Conservation (phyloP, 2,113 vertebrate genomes). For the Melanocharis versteri region DNA sequence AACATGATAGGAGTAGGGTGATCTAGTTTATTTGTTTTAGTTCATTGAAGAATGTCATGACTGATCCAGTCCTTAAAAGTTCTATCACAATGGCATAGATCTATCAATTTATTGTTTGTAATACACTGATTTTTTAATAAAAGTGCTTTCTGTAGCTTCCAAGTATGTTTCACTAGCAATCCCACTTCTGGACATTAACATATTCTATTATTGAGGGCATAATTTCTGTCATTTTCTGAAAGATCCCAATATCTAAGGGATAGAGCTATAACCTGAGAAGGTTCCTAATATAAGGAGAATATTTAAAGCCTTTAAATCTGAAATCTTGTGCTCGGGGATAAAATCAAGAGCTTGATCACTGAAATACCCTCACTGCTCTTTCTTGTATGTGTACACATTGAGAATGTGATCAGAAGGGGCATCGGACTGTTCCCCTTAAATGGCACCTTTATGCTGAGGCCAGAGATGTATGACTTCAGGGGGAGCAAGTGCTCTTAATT, state of each 20-base stretch:
- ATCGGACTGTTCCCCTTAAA: not conserved
- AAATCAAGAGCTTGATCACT: not conserved
- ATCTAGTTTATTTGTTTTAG: not conserved
- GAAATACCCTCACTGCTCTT: not conserved
- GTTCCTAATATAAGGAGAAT: not conserved
- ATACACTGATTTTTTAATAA: not conserved
- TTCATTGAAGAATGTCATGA: not conserved
- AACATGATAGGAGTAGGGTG: not conserved
- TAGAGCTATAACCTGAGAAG: not conserved
- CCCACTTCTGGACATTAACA: fast-evolving
- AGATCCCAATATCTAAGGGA: not conserved
- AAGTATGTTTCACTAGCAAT: not conserved
- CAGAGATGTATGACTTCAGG: not conserved
- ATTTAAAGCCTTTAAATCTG: not conserved
- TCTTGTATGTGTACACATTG: not conserved
- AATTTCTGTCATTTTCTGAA: not conserved
- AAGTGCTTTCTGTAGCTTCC: not conserved
- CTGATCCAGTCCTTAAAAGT: not conserved
- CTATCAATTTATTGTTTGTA: not conserved
- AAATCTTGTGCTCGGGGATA: not conserved
- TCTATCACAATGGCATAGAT: not conserved
- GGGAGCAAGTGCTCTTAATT: not conserved
- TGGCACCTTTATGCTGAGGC: not conserved
- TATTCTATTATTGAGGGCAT: not conserved
- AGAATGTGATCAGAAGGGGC: not conserved